Evolutionary conservation across 35 echinoderm and acorn worm species (phyloP).

Genomic region (Hemicentrotus pulcherrimus): DNA sequence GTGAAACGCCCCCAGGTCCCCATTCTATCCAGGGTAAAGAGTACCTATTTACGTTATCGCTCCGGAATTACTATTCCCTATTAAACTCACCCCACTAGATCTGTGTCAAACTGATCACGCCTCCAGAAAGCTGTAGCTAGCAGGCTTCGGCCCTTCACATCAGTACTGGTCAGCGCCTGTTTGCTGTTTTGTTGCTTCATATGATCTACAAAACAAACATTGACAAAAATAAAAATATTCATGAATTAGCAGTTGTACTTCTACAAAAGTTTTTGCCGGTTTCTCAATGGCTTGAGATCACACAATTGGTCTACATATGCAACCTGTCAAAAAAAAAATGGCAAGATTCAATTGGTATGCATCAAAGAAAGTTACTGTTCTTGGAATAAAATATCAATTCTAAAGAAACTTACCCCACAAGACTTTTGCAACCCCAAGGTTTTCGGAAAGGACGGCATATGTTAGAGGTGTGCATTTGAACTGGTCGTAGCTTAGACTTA

Average conservation of each 20-base stretch:
- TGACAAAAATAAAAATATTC: neutral
- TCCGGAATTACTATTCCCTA: neutral
- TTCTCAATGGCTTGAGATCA: too few species aligned
- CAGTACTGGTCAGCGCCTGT: conserved; percentile 32
- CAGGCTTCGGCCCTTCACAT: conserved; percentile 18
- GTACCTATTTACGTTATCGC: too few species aligned
- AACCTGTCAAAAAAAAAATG: too few species aligned
- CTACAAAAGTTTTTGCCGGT: too few species aligned
- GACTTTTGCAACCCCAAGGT: neutral
- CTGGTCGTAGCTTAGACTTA: neutral
- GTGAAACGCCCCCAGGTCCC: too few species aligned
- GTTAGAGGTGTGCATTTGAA: conserved; percentile 32
- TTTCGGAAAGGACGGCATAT: conserved; percentile 27
- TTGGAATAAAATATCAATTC: too few species aligned
- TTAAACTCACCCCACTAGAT: conserved; percentile 19
- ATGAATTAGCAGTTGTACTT: neutral
- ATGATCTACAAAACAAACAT: neutral
- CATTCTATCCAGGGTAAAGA: too few species aligned
- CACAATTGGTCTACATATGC: too few species aligned
- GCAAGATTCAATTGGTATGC: too few species aligned
- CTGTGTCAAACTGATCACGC: neutral
- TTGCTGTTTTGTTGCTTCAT: conserved; percentile 24
- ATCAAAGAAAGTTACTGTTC: too few species aligned
- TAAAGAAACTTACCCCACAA: conserved; percentile 7
- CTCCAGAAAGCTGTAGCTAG: conserved; percentile 38